Percentiles rank a stretch among this genome's conserved stretches.
phyloP scores from a whole-genome alignment of 2,888 invertebrate species.

The Synanthedon vespiformis region DNA sequence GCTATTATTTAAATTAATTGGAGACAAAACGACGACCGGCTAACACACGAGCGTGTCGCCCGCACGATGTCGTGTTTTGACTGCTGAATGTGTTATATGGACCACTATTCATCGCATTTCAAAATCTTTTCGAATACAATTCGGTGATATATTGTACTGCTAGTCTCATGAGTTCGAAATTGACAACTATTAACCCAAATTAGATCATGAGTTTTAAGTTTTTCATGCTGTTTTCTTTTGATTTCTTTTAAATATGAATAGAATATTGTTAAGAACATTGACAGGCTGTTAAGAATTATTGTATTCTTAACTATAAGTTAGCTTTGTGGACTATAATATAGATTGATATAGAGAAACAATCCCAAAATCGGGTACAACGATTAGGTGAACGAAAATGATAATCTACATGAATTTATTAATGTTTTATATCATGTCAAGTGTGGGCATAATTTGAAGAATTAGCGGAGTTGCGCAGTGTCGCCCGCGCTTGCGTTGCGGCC shows the following conservation, averaged over 20 bases:
- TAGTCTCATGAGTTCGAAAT: too few species aligned
- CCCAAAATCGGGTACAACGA: neutral
- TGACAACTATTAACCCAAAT: too few species aligned
- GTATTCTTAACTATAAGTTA: too few species aligned
- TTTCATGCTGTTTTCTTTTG: too few species aligned
- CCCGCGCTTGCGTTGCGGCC: slow-evolving; percentile 11
- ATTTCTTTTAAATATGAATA: too few species aligned
- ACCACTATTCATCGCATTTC: neutral
- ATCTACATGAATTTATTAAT: slow-evolving; percentile 3
- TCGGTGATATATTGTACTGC: too few species aligned
- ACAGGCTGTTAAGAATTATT: too few species aligned
- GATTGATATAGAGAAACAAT: too few species aligned
- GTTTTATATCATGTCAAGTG: slow-evolving; percentile 14
- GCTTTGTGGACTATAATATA: too few species aligned
- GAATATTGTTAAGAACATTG: too few species aligned
- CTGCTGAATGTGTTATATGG: neutral
- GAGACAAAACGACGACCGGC: slow-evolving; percentile 54
- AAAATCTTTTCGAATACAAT: neutral
- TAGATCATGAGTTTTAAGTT: too few species aligned
- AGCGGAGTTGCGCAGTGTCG: slow-evolving; percentile 15
- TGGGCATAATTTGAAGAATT: slow-evolving; percentile 21
- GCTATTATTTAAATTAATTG: slow-evolving; percentile 68
- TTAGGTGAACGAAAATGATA: neutral
- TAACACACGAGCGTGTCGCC: slow-evolving; percentile 46
- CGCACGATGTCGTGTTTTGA: slow-evolving; percentile 26